Evolutionary conservation across 2,888 invertebrate species (phyloP), one percentile per base, ranked within the genome.

Genomic region (Drosophila macrospina): DNA sequence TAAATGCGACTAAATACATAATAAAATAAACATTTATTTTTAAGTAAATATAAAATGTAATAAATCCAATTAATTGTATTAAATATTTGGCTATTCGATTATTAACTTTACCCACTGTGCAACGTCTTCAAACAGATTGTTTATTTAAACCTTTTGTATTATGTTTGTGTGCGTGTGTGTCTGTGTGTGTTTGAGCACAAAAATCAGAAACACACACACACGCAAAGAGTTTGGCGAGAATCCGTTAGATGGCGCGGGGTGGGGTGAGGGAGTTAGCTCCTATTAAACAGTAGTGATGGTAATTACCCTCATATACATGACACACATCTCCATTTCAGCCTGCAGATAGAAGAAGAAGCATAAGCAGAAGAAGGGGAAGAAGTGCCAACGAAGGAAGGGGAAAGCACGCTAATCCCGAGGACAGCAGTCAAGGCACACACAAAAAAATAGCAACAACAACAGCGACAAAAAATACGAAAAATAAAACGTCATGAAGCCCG

Each of bases 281-380:
- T 67, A 51, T 42, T 34, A 45, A 61, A 55, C 55, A 59, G 74
- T 71, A 74, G 87, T 74, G 71, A 73, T 83, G 74, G 86, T 86
- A 89, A 89, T 89, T 86, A 80, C 81, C 83, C 73, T 74, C 71
- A 75, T 80, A 74, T 78, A 86, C 72, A 69, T 77, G 41, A 50
- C 51, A 63, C 62, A 73, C 62, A 70, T 77, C 74, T 72, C 32
- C 55, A 59, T 79, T 72, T 54, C 55, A 73, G 67, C 56, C 68
- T 57, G 48, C 83, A 82, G 79, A 47, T 26, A 50, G 57, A 39
- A 51, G 16, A n/a, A 20, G 24, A 30, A 20, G 26, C 7, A 8
- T n/a, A n/a, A n/a, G n/a, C n/a, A n/a, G n/a, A n/a, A 44, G 37
- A 37, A 13, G 20, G 3, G 3, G 20, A 3, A 20, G 20, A 20